phyloP scores from a whole-genome alignment of 2,888 invertebrate species.

The Drosophila fulvimacula region DNA sequence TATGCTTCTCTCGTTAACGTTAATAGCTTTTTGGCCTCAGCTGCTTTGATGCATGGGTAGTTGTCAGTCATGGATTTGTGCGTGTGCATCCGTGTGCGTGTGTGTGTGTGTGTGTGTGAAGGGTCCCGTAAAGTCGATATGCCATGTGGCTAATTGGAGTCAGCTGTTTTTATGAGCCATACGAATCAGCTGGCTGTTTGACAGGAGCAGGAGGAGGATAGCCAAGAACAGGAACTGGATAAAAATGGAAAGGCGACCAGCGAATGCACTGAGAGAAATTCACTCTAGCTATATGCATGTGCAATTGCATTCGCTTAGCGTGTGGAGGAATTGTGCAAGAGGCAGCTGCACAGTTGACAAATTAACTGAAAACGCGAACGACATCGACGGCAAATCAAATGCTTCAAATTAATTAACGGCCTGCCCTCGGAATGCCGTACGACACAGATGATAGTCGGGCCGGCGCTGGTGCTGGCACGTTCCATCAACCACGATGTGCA shows the following conservation, averaged over 20 bases:
- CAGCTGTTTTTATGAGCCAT: slow-evolving; percentile 69
- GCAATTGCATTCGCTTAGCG: neutral
- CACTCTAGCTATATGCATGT: neutral
- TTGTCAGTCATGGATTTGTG: slow-evolving; percentile 36
- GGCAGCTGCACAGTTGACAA: slow-evolving; percentile 26
- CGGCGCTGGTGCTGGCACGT: slow-evolving; percentile 18
- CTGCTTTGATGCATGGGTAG: slow-evolving; percentile 32
- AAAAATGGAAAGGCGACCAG: slow-evolving; percentile 31
- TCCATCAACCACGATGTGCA: slow-evolving; percentile 20
- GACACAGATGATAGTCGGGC: slow-evolving; percentile 13
- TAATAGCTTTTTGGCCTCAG: slow-evolving; percentile 54
- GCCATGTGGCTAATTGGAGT: slow-evolving; percentile 77
- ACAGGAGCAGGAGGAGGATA: slow-evolving; percentile 28
- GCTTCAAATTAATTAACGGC: slow-evolving; percentile 60
- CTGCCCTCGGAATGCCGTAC: slow-evolving; percentile 26
- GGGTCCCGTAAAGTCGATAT: slow-evolving; percentile 26
- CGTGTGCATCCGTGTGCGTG: neutral
- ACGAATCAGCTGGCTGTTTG: slow-evolving; percentile 72
- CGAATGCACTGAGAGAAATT: slow-evolving; percentile 59
- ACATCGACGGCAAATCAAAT: slow-evolving; percentile 56
- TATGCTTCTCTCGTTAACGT: slow-evolving; percentile 44
- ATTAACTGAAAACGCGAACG: slow-evolving; percentile 17
- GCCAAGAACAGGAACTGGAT: slow-evolving; percentile 24
- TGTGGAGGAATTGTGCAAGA: slow-evolving; percentile 36
- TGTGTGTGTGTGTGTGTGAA: slow-evolving; percentile 1